Evolutionary conservation across 2,113 vertebrate genomes (phyloP).

Genomic region (Gulo gulo): DNA sequence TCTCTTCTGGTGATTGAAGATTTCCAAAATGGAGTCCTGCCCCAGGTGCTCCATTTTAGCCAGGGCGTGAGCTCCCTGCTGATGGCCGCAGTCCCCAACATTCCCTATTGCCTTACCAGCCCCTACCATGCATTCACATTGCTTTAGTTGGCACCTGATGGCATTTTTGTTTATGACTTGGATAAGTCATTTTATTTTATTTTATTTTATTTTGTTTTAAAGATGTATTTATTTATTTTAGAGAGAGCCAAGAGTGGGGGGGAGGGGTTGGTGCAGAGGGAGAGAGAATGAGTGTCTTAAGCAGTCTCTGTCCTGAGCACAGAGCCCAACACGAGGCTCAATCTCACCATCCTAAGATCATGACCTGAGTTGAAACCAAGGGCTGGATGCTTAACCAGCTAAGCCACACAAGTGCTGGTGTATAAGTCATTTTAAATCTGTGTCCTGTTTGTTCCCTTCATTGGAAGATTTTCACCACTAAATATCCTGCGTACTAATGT

Average conservation of each 20-base stretch:
- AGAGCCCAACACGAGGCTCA: not conserved
- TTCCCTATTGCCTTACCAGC: not conserved
- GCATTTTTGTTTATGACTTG: too few relatives aligned
- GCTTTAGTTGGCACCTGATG: fast-evolving
- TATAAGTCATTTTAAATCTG: not conserved
- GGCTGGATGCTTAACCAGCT: not conserved
- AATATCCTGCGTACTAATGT: too few relatives aligned
- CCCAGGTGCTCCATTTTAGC: not conserved
- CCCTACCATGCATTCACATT: fast-evolving
- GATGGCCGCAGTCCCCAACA: fast-evolving
- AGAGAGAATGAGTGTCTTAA: not conserved
- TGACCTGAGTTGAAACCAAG: not conserved
- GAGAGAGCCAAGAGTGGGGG: fast-evolving
- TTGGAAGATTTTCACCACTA: not conserved
- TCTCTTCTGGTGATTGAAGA: not conserved
- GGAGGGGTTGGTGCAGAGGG: not conserved
- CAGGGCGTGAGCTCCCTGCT: fast-evolving
- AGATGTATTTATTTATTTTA: not conserved
- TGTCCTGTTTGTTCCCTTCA: not conserved
- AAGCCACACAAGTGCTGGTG: not conserved
- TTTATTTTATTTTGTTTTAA: not conserved
- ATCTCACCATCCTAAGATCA: not conserved
- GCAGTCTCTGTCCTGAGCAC: not conserved
- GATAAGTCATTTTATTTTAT: not conserved
- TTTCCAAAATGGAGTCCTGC: not conserved